Base-by-base conservation (phyloP, 2,113 vertebrate genomes). In the Sisor rabdophorus region DNA sequence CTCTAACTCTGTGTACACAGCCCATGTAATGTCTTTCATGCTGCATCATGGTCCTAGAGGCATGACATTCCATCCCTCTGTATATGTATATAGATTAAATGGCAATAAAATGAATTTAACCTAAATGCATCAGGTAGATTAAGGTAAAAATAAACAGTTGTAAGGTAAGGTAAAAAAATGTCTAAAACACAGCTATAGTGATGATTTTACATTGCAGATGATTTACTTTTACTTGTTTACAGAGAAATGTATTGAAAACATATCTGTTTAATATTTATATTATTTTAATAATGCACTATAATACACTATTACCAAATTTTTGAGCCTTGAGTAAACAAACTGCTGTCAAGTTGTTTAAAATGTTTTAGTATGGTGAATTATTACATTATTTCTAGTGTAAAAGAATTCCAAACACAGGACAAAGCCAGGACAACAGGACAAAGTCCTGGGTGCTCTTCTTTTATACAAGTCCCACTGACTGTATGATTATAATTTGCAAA, bases 11-110 rank as follows among this genome's bases (percentile, higher is more conserved):
- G 36, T 64, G n/a, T 22, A 22, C 19, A 63, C 60, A 63, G 19
- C 30, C 30, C 19, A 19, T 32, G 28, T 60, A 60, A 36, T 61
- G 30, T 63, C 30, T 63, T 63, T 36, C n/a, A 64, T 64, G 36
- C 11, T 64, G 20, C 61, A 44, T 22, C 20, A 64, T 22, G 4
- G 36, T 22, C 11, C 36, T 64, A 44, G 20, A 64, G 20, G 61
- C 32, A 64, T 44, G 61, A 64, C 44, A 64, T 64, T 64, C 36
- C 61, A 64, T 64, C 32, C 20, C 36, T 1, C 36, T 16, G 36
- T 44, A 64, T 64, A 64, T 44, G 61, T 64, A 22, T 44, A 64
- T 26, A 15, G 63, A 47, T 10, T 47, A n/a, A 67, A 48, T 47
- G 40, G 40, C 64, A 67, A 67, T 48, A 48, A 16, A 24, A 26